phyloP scores from a whole-genome alignment of 1,140 invertebrate genomes.

The Leptoteleia sp. region DNA sequence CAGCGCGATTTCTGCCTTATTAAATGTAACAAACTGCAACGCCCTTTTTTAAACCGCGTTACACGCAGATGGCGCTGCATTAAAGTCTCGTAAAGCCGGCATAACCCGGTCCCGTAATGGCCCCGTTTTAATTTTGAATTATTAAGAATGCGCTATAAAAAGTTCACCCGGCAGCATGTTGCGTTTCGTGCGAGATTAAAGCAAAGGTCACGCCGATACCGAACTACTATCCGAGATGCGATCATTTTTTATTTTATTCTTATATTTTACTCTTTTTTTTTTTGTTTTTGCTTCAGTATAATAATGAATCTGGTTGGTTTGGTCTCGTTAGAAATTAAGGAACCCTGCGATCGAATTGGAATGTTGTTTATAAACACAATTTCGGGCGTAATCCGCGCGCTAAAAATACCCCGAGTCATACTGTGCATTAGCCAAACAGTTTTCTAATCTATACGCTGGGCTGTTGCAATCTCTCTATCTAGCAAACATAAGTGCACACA shows the following conservation, averaged over 20 bases:
- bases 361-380: constrained; percentile 12
- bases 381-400: constrained; percentile 1
- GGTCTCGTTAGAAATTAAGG: neutral
- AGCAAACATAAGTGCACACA: constrained; percentile 1
- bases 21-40: constrained; percentile 23
- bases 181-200: neutral
- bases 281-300: too few species aligned
- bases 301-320: neutral
- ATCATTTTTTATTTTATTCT: too few species aligned
- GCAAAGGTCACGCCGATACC: constrained; percentile 8
- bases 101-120: constrained; percentile 1
- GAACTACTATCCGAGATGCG: constrained; percentile 5
- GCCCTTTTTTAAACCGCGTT: constrained; percentile 14
- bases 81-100: constrained; percentile 32
- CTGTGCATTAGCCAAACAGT: constrained; percentile 31
- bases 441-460: constrained; percentile 26
- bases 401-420: constrained; percentile 15
- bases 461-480: constrained; percentile 25
- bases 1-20: constrained; percentile 1
- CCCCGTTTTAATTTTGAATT: constrained; percentile 28
- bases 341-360: neutral
- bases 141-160: constrained; percentile 1
- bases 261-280: too few species aligned
- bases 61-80: constrained; percentile 33
- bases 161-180: constrained; percentile 4